These are phyloP conservation scores for Zalophus californianus DNA, from an alignment of 2,797 vertebrate genomes.

Conservation along the genomic window DNA sequence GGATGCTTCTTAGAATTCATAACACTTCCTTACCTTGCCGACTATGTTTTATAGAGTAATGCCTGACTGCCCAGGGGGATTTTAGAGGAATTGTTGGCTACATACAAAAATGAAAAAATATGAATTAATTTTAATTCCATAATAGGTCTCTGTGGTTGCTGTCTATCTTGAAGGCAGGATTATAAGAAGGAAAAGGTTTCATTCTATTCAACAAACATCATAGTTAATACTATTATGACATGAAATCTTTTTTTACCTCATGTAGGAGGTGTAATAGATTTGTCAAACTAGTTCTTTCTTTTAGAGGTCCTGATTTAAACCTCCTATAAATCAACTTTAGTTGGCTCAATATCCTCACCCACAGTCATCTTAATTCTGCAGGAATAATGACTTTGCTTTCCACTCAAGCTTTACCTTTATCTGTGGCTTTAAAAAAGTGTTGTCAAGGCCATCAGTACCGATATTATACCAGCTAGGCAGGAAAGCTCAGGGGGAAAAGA, in stretches of 20 bases:
- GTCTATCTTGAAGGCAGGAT: constrained; percentile 81
- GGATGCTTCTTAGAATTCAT: constrained; percentile 56
- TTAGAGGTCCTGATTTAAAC: constrained; percentile 69
- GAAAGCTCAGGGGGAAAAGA: not conserved
- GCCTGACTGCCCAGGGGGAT: not conserved
- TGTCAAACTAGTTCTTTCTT: constrained; percentile 80
- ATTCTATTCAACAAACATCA: constrained; percentile 77
- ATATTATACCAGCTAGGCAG: not conserved
- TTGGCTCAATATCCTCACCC: constrained; percentile 55
- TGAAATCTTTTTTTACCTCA: constrained; percentile 80
- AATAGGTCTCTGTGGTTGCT: constrained; percentile 77
- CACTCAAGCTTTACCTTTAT: constrained; percentile 63
- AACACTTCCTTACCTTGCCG: constrained; percentile 46
- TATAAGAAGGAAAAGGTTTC: constrained; percentile 70
- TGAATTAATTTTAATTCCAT: constrained; percentile 83
- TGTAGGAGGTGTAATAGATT: constrained; percentile 73
- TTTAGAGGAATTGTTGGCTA: constrained; percentile 79
- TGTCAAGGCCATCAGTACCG: constrained; percentile 54
- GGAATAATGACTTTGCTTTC: constrained; percentile 73
- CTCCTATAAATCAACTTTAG: constrained; percentile 77
- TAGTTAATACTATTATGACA: constrained; percentile 72
- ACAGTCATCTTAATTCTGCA: constrained; percentile 66
- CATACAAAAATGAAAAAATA: constrained; percentile 77
- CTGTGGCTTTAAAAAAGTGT: constrained; percentile 66
- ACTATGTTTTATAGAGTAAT: constrained; percentile 67